Base-by-base conservation (phyloP, 2,797 vertebrate genomes). In the Adelosebastes latens region DNA sequence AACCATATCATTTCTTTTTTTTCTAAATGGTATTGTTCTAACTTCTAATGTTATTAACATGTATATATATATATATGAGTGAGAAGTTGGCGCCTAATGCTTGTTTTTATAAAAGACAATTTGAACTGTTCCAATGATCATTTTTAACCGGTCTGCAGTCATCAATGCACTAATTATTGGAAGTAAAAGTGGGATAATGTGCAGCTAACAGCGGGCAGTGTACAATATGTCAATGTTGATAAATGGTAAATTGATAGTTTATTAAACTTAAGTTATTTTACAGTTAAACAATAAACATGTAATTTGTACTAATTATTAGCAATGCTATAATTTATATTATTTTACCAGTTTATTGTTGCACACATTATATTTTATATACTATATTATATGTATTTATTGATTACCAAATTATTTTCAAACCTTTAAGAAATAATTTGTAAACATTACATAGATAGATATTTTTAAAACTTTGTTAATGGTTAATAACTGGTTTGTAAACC, bases 151-250 rank as follows among this genome's bases (percentile, higher is more conserved):
- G 29, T 31, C 32, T 69, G 10, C 67, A 64, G 69, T 79, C 71
- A 24, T 22, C 29, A 72, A 66, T 14, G 72, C 68, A 46, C 20
- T n/a, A 18, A 31, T 29, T 36, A 12, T 25, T 42, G 34, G 18
- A 13, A 18, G 24, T 29, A 67, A n/a, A 75, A 29, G 53, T 60
- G 53, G 20, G 36, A 70, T 75, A 6, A 53, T 71, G 49, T 83
- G 80, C 66, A 52, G 36, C 18, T 65, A 34, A 69, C 27, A 79
- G 68, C 18, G 77, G 87, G 88, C 83, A 81, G 72, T 65, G 82
- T 92, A 92, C 89, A 91, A 87, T 90, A 90, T 81, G 42, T 85
- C 34, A 80, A 65, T 27, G 69, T 83, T 20, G 18, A 52, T 52
- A 52, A 52, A 52, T 52, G 49, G 49, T 52, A 52, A 52, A 52